These are phyloP conservation scores for Drosophila borealis DNA, from an alignment of 2,888 invertebrate species.

Conservation along the genomic window DNA sequence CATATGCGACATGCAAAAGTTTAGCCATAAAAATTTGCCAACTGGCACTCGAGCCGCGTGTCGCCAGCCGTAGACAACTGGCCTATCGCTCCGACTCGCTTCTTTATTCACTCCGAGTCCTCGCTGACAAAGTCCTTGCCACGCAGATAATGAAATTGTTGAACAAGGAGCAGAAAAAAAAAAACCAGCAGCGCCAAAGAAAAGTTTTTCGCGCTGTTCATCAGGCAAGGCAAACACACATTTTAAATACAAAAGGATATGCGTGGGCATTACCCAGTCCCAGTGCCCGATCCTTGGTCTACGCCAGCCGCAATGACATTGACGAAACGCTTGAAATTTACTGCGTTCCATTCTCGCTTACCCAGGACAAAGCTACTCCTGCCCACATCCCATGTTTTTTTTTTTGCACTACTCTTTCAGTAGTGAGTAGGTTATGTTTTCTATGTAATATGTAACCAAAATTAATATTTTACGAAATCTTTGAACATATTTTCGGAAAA, in stretches of 20 bases:
- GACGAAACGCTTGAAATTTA: constrained; percentile 80
- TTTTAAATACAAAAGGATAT: constrained; percentile 81
- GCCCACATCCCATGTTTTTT: constrained; percentile 16
- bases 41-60: constrained; percentile 45
- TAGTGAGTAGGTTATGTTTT: background rate
- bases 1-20: constrained; percentile 53
- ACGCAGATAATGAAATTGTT: constrained; percentile 78
- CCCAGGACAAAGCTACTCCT: constrained; percentile 34
- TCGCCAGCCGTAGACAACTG: constrained; percentile 47
- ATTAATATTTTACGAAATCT: no score
- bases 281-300: constrained; percentile 34
- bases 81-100: constrained; percentile 47
- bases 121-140: constrained; percentile 37
- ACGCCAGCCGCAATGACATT: constrained; percentile 67
- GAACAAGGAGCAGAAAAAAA: constrained; percentile 16
- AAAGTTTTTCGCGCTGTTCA: constrained; percentile 63
- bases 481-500: no score
- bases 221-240: constrained; percentile 72
- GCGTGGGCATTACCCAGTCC: constrained; percentile 63
- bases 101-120: constrained; percentile 26
- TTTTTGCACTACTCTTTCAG: background rate
- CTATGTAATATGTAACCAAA: background rate
- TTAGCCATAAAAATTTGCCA: constrained; percentile 72
- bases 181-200: constrained; percentile 14
- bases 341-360: constrained; percentile 38